Evolutionary conservation across 2,797 vertebrate genomes (phyloP), one percentile per base, ranked within the genome.

Genomic region (Craterocephalus amniculus): DNA sequence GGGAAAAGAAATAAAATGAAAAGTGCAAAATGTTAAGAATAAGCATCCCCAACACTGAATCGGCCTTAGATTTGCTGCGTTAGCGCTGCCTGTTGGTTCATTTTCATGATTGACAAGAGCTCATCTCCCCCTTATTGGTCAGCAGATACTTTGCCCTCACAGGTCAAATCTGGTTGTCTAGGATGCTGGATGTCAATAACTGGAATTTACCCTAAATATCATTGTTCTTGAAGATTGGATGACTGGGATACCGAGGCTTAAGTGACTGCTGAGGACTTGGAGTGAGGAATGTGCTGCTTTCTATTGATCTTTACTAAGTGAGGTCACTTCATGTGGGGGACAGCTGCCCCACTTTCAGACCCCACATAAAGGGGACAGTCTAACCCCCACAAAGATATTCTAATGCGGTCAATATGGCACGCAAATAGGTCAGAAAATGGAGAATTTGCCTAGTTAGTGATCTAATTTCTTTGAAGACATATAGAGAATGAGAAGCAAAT

Each of bases 201-300:
- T 81, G 88, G 93, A 93, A 93, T 94, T 91, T 69, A 85, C 58
- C 77, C 74, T 29, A 83, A 91, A 90, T 91, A 86, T 93, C 74
- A 78, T 65, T 24, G 52, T 70, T 83, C 60, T 78, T 75, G 89
- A 78, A 70, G 76, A 89, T 83, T 85, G 72, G 48, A 92, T 93
- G 87, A 64, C 81, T 91, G 88, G 81, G 87, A 93, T 94, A 80
- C 92, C 90, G 71, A 71, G 26, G 75, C 71, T 85, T 54, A 61
- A 78, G 84, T 87, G 85, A 92, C 87, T 86, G 64, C 68, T 70
- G 71, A 72, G 81, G 87, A 89, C 74, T 72, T 68, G 40, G 67
- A 73, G 63, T n/a, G n/a, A 83, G 87, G 91, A 93, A 93, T 93
- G 87, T 82, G 87, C 76, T 78, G 78, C 70, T 57, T 56, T 31